Conservation (phyloP, 2,888 invertebrate genomes). For the Lumbricus terrestris region DNA sequence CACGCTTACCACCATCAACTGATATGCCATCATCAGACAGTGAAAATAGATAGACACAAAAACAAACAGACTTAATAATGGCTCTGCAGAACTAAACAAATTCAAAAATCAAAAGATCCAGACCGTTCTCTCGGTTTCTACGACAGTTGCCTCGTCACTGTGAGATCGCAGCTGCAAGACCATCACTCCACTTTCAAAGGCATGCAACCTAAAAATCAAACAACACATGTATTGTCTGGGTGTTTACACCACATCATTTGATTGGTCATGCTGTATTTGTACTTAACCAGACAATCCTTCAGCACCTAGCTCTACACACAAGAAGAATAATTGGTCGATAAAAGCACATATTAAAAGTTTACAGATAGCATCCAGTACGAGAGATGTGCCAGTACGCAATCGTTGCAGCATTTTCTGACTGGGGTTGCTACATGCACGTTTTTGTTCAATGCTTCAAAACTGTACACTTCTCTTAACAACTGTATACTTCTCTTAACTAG, state of each 20-base stretch:
- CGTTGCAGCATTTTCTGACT: too few species aligned
- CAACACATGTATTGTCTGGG: background rate
- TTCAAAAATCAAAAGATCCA: background rate
- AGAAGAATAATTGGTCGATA: too few species aligned
- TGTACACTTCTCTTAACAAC: too few species aligned
- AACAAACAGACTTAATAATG: background rate
- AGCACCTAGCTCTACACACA: background rate
- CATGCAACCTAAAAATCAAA: constrained; percentile 67
- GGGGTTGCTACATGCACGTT: too few species aligned
- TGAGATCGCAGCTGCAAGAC: constrained; percentile 79
- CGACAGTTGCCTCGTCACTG: constrained; percentile 60
- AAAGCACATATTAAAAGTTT: too few species aligned
- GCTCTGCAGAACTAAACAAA: background rate
- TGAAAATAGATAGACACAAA: background rate
- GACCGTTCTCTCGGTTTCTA: constrained; percentile 49
- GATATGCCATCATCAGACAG: background rate
- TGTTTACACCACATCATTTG: background rate
- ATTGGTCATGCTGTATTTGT: background rate
- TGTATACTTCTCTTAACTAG: background rate
- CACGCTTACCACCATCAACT: background rate
- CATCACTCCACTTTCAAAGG: constrained; percentile 92
- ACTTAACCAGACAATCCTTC: background rate
- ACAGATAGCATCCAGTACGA: too few species aligned
- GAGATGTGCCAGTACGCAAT: too few species aligned
- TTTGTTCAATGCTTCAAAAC: too few species aligned